Percentiles rank a stretch among this genome's conserved stretches.
phyloP scores from a whole-genome alignment of 2,113 vertebrate species.

The Notarius quadriscutis region DNA sequence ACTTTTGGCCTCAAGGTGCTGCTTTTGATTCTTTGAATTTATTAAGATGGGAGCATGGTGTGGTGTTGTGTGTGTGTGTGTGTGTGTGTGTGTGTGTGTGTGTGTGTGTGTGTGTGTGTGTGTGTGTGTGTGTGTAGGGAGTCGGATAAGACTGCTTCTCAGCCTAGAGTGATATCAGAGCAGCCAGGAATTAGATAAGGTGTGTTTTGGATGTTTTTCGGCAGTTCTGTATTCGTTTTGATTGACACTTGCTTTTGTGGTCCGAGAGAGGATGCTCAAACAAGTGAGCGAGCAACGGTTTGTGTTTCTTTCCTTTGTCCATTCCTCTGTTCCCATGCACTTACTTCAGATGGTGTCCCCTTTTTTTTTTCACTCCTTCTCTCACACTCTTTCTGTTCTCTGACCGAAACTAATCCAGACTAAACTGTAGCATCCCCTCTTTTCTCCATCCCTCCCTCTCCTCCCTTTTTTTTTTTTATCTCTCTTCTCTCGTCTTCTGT shows the following conservation, averaged over 20 bases:
- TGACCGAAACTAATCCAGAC: constrained; percentile 53
- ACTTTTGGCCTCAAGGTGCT: neutral
- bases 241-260: constrained; percentile 37
- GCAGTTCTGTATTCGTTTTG: constrained; percentile 25
- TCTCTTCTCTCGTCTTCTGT: constrained; percentile 67
- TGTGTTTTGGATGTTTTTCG: constrained; percentile 24
- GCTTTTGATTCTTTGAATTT: neutral
- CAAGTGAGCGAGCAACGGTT: constrained; percentile 11
- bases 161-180: constrained; percentile 15
- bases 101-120: constrained; percentile 1
- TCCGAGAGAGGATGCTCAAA: constrained; percentile 21
- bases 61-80: constrained; percentile 25
- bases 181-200: constrained; percentile 43
- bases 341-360: constrained; percentile 41
- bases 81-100: constrained; percentile 13
- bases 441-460: constrained; percentile 14
- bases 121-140: constrained; percentile 10
- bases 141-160: neutral
- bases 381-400: constrained; percentile 47
- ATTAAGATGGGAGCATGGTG: neutral
- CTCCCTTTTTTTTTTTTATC: constrained; percentile 19
- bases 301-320: constrained; percentile 36
- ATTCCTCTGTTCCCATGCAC: constrained; percentile 36
- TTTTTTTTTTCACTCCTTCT: constrained; percentile 30
- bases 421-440: constrained; percentile 58